phyloP scores from a whole-genome alignment of 2,888 invertebrate species.

The Tribolium freemani region DNA sequence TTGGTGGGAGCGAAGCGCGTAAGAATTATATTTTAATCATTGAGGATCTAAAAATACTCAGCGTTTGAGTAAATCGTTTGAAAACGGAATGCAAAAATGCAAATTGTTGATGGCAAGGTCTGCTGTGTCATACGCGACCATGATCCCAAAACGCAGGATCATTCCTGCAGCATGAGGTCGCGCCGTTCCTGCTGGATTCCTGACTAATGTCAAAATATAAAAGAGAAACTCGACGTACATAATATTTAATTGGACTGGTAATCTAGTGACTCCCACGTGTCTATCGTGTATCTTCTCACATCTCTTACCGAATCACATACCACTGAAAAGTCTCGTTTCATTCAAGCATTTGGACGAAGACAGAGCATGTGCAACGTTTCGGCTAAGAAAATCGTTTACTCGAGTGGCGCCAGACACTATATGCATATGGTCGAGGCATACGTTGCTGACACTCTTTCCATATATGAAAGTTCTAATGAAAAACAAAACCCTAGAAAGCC shows the following conservation, averaged over 20 bases:
- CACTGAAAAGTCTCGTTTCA: constrained; percentile 23
- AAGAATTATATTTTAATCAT: constrained; percentile 32
- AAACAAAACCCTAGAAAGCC: constrained; percentile 35
- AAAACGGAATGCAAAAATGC: constrained; percentile 18
- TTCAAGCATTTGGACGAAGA: constrained; percentile 42
- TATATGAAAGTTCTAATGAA: constrained; percentile 44
- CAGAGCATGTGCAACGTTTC: constrained; percentile 38
- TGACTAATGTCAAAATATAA: constrained; percentile 18
- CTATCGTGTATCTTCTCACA: constrained; percentile 43
- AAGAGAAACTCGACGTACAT: constrained; percentile 47
- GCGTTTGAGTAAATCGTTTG: constrained; percentile 10
- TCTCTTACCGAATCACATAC: constrained; percentile 31
- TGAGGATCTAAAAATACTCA: constrained; percentile 17
- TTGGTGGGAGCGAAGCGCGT: constrained; percentile 9
- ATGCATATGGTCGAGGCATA: constrained; percentile 47
- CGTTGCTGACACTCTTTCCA: constrained; percentile 47
- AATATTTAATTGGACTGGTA: constrained; percentile 56
- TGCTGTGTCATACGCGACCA: constrained; percentile 50
- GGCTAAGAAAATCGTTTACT: constrained; percentile 41
- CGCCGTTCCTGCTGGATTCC: background rate
- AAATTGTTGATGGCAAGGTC: constrained; percentile 40
- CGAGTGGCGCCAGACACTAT: constrained; percentile 49
- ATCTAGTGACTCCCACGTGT: constrained; percentile 54
- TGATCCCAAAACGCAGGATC: constrained; percentile 50
- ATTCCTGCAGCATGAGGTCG: background rate